These are phyloP conservation scores for Eristalis tenax DNA, from an alignment of 2,888 invertebrate species.

Conservation along the genomic window DNA sequence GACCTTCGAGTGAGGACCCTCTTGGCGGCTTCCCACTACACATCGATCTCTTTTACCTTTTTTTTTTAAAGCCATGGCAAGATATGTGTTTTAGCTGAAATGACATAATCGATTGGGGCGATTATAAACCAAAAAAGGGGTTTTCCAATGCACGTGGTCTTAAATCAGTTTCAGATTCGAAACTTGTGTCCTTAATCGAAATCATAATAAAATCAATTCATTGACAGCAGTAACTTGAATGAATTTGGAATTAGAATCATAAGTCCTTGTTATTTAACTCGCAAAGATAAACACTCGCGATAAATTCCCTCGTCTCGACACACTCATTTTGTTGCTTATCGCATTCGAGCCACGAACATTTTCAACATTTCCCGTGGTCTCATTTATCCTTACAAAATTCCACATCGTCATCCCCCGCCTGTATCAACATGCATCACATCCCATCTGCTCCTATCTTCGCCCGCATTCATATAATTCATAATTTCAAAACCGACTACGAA, in stretches of 20 bases:
- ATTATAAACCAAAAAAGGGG: no score
- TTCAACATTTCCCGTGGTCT: not conserved
- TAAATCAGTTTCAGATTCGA: no score
- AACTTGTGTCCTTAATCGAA: no score
- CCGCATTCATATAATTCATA: not conserved
- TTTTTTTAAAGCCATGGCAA: no score
- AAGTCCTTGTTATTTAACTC: not conserved
- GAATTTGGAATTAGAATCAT: not conserved
- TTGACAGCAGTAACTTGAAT: not conserved
- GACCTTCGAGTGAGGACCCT: no score
- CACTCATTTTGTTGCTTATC: not conserved
- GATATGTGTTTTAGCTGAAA: no score
- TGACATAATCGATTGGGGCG: no score
- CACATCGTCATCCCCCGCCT: not conserved
- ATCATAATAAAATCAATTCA: no score
- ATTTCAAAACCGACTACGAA: constrained; percentile 1
- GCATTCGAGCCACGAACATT: no score
- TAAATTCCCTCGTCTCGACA: not conserved
- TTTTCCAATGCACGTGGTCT: no score
- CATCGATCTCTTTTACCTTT: no score
- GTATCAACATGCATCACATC: not conserved
- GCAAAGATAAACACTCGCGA: not conserved
- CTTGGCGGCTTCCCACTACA: no score
- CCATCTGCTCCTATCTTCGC: not conserved
- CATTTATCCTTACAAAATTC: constrained; percentile 1